These are phyloP conservation scores for Parasteatoda tepidariorum DNA, from an alignment of 1,140 invertebrate genomes.

Conservation along the genomic window DNA sequence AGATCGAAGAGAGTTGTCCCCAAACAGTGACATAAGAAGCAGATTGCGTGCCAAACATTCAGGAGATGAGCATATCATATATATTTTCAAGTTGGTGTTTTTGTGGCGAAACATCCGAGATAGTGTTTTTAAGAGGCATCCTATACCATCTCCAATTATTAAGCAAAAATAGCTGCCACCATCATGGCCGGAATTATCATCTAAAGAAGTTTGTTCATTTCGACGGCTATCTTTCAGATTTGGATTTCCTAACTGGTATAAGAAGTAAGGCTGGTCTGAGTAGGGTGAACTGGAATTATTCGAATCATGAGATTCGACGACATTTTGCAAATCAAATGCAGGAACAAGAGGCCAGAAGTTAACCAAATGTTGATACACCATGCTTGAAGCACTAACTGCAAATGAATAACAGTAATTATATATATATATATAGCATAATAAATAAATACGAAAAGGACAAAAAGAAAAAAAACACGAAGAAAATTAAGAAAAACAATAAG, in stretches of 20 bases:
- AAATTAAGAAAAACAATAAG: too few relatives aligned
- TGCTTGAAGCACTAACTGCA: background rate
- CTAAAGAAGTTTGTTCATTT: background rate
- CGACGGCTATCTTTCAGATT: background rate
- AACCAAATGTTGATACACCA: constrained; percentile 39
- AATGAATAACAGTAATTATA: background rate
- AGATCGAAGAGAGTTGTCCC: background rate
- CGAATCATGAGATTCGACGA: background rate
- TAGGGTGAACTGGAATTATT: background rate
- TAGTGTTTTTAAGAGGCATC: constrained; percentile 36
- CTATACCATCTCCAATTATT: constrained; percentile 14
- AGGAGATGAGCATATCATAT: background rate
- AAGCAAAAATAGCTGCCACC: too few relatives aligned
- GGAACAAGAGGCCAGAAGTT: constrained; percentile 55
- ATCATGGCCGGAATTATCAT: background rate
- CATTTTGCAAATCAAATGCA: constrained; percentile 19
- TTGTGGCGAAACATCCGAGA: constrained; percentile 14
- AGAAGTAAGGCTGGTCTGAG: constrained; percentile 2
- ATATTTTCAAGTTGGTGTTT: constrained; percentile 10
- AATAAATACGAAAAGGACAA: too few relatives aligned
- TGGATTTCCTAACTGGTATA: too few relatives aligned
- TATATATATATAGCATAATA: too few relatives aligned
- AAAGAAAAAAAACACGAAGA: too few relatives aligned
- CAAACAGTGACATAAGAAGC: constrained; percentile 32
- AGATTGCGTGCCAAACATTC: constrained; percentile 10